Evolutionary conservation across 2,797 vertebrate genomes (phyloP).

Genomic region (Epinephelus awoara): DNA sequence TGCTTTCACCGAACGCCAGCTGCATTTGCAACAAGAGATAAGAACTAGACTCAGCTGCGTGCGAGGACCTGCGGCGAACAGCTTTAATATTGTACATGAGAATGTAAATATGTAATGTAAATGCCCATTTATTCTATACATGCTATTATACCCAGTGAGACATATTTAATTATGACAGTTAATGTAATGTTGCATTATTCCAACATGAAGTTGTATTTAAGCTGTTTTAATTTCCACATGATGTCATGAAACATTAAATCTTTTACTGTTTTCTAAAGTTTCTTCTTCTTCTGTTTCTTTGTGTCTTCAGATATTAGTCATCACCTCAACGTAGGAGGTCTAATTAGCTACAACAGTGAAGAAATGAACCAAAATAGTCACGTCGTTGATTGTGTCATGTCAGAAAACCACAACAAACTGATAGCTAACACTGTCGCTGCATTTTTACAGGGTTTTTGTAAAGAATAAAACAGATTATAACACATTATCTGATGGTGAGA

Average conservation of each 20-base stretch:
- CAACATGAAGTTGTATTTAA: slow-evolving; percentile 81
- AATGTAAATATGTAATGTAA: slow-evolving; percentile 90
- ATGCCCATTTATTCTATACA: slow-evolving; percentile 81
- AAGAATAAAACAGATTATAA: not conserved
- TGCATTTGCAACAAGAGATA: slow-evolving; percentile 33
- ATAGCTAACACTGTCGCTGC: not conserved
- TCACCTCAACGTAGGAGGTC: not conserved
- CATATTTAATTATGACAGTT: slow-evolving; percentile 79
- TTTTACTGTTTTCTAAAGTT: slow-evolving; percentile 50
- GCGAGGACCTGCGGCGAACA: slow-evolving; percentile 45
- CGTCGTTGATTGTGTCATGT: not conserved
- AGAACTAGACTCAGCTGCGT: slow-evolving; percentile 43
- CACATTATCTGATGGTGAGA: not conserved
- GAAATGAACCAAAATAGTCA: not conserved
- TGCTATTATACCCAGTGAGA: slow-evolving; percentile 77
- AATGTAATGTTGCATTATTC: slow-evolving; percentile 73
- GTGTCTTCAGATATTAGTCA: not conserved
- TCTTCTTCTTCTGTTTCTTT: not conserved
- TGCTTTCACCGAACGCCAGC: slow-evolving; percentile 30
- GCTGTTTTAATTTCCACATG: slow-evolving; percentile 48
- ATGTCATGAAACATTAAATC: slow-evolving; percentile 69
- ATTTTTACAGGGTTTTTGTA: not conserved
- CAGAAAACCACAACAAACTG: not conserved
- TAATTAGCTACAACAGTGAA: not conserved
- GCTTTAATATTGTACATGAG: slow-evolving; percentile 80